Percentiles rank a stretch among this genome's conserved stretches.
These are phyloP conservation scores for Pelobates cultripes DNA, from an alignment of 2,797 vertebrate species.

Conservation along the genomic window DNA sequence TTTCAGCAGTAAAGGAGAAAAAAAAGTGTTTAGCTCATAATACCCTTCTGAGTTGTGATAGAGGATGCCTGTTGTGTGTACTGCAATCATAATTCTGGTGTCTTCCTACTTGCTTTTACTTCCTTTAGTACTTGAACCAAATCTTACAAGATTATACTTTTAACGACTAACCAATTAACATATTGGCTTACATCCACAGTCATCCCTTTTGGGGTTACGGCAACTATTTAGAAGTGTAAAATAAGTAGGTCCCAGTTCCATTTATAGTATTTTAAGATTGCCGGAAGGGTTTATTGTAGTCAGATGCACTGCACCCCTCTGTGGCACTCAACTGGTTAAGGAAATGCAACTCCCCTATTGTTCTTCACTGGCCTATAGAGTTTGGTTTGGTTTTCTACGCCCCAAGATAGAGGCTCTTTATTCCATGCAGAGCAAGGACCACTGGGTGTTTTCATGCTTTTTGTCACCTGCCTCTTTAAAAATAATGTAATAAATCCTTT, in stretches of 20 bases:
- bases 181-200: conserved; percentile 68
- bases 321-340: background rate
- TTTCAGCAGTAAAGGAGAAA: conserved; percentile 92
- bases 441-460: no score
- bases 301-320: background rate
- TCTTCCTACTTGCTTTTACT: conserved; percentile 73
- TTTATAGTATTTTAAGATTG: background rate
- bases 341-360: background rate
- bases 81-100: conserved; percentile 78
- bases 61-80: conserved; percentile 76
- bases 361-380: background rate
- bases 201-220: conserved; percentile 69
- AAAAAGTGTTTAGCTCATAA: conserved; percentile 96
- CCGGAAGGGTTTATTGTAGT: background rate
- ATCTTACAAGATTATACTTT: conserved; percentile 59
- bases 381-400: background rate
- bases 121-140: conserved; percentile 73
- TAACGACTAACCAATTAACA: conserved; percentile 65
- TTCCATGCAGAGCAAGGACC: no score
- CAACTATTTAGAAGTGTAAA: conserved; percentile 63
- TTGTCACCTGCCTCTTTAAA: no score
- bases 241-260: background rate
- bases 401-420: no score
- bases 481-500: no score
- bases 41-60: conserved; percentile 89